Evolutionary conservation across 2,888 invertebrate genomes (phyloP).

Genomic region (Leucania comma): DNA sequence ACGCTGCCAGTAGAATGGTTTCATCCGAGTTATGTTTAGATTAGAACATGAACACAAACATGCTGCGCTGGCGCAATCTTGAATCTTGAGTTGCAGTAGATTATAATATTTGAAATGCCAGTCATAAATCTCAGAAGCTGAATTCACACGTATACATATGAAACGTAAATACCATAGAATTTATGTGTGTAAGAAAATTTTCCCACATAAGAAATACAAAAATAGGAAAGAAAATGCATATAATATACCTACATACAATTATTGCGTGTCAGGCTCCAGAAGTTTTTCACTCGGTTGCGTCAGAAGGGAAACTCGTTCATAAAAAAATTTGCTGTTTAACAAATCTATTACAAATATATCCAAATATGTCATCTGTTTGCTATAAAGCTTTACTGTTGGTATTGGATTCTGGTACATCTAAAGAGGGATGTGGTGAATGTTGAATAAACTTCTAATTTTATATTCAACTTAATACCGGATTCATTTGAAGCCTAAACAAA

Average conservation of each 20-base stretch:
- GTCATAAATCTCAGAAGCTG: constrained; percentile 33
- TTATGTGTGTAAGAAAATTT: constrained; percentile 9
- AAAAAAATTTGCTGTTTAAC: background rate
- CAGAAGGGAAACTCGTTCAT: background rate
- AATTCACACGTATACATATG: constrained; percentile 2
- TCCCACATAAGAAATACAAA: constrained; percentile 9
- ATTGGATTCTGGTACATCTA: constrained; percentile 5
- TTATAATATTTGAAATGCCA: constrained; percentile 52
- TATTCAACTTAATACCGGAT: constrained; percentile 10
- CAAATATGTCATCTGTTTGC: background rate
- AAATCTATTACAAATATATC: background rate
- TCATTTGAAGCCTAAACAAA: constrained; percentile 35
- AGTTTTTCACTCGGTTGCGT: background rate
- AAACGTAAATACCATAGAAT: constrained; percentile 14
- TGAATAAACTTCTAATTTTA: constrained; percentile 19
- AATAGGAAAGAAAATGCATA: constrained; percentile 9
- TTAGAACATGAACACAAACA: constrained; percentile 56
- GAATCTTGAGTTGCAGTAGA: constrained; percentile 42
- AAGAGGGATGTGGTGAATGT: background rate
- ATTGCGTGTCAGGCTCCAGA: background rate
- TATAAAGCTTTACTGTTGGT: background rate
- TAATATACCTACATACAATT: background rate
- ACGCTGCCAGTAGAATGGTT: constrained; percentile 46
- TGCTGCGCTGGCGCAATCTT: constrained; percentile 38
- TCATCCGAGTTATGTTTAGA: constrained; percentile 55